Conservation (phyloP, 2,113 vertebrate genomes). For the Tympanuchus pallidicinctus region DNA sequence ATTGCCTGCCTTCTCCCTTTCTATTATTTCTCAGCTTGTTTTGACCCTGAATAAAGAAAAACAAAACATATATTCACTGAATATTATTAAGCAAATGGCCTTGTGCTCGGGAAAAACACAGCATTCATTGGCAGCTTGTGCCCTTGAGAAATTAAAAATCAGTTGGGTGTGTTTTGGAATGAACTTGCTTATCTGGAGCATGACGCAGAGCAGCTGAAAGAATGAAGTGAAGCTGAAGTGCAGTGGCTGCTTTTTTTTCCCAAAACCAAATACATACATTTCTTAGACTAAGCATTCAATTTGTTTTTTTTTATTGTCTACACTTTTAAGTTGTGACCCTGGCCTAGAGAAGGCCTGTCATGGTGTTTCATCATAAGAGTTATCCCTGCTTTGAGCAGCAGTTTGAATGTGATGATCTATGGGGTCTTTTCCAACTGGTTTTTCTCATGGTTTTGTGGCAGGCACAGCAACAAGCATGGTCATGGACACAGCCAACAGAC, state of each 20-base stretch:
- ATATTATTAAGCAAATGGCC: background rate
- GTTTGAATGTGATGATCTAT: accelerated
- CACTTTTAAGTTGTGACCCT: no score
- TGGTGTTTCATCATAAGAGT: background rate
- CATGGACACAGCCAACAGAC: background rate
- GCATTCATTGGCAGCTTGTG: background rate
- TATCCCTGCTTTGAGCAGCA: background rate
- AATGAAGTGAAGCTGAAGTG: background rate
- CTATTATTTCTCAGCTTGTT: background rate
- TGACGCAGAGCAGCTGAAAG: background rate
- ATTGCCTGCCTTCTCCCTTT: background rate
- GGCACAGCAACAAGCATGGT: background rate
- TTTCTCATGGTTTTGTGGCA: background rate
- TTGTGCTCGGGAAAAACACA: background rate
- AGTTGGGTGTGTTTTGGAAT: background rate
- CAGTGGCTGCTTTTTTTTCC: no score
- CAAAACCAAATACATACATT: background rate
- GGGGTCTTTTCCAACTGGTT: background rate
- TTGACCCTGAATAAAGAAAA: background rate
- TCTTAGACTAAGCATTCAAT: background rate
- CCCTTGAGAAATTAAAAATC: background rate
- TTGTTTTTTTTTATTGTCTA: background rate
- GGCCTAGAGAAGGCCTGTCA: background rate
- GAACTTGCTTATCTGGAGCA: background rate
- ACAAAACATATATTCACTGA: background rate